Evolutionary conservation across 2,888 invertebrate species (phyloP).

Genomic region (Heliconius aoede): DNA sequence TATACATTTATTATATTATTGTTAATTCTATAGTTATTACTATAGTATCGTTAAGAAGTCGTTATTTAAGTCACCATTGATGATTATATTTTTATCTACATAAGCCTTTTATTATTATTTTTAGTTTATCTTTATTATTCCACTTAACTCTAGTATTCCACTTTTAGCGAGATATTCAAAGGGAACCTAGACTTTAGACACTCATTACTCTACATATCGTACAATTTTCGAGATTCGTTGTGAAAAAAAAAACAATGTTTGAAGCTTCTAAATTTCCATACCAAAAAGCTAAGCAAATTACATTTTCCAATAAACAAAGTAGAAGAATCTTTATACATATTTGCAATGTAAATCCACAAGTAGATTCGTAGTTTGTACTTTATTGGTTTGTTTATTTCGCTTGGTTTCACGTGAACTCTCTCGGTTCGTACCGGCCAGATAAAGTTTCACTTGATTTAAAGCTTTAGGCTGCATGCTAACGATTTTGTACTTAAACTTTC

Average conservation of each 20-base stretch:
- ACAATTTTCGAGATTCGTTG: neutral
- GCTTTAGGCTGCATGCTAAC: slow-evolving; percentile 17
- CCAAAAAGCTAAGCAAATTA: neutral
- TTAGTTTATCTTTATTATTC: no score
- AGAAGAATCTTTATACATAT: slow-evolving; percentile 2
- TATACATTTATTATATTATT: no score
- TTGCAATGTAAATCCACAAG: slow-evolving; percentile 13
- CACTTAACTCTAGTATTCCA: no score
- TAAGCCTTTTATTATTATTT: no score
- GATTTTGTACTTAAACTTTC: slow-evolving; percentile 22
- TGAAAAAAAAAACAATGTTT: neutral
- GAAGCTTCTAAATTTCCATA: neutral
- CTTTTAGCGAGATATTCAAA: no score
- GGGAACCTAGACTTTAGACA: no score
- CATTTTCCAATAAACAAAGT: neutral
- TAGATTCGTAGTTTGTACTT: neutral
- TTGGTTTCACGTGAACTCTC: slow-evolving; percentile 17
- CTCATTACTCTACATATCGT: no score
- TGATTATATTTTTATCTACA: neutral
- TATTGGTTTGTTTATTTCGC: slow-evolving; percentile 22
- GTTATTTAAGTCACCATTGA: neutral
- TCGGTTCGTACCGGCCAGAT: slow-evolving; percentile 9
- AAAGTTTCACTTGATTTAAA: slow-evolving; percentile 27
- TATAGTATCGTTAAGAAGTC: no score
- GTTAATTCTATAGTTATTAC: no score